Evolutionary conservation across 2,113 vertebrate species (phyloP).

Genomic region (Sturnira hondurensis): DNA sequence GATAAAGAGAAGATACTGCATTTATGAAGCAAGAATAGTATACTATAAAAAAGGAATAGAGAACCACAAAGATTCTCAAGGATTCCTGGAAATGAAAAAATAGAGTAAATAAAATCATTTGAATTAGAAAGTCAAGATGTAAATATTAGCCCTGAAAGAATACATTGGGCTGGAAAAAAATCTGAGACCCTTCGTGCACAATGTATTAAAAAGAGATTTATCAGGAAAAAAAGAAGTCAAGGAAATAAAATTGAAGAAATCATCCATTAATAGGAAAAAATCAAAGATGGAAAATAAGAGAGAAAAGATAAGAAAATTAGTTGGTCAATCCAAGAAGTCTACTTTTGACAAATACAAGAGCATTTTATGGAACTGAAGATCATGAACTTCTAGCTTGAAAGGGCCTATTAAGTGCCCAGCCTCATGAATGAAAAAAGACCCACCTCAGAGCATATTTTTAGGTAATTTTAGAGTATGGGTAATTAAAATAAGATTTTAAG

Average conservation of each 20-base stretch:
- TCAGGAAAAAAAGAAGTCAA: background rate
- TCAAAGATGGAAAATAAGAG: background rate
- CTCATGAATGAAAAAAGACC: background rate
- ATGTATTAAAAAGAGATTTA: conserved; percentile 23
- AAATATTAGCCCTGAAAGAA: conserved; percentile 56
- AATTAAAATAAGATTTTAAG: conserved; percentile 13
- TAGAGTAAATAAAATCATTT: background rate
- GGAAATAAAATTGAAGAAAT: conserved; percentile 1
- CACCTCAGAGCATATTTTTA: background rate
- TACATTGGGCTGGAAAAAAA: conserved; percentile 34
- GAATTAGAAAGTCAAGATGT: conserved; percentile 4
- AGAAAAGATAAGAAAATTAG: background rate
- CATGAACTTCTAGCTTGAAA: background rate
- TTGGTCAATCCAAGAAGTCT: background rate
- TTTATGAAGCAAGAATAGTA: background rate
- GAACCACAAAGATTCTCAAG: background rate
- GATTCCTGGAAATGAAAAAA: background rate
- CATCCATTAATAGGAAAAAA: background rate
- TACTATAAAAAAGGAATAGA: background rate
- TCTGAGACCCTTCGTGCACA: conserved; percentile 18
- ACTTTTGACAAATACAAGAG: background rate
- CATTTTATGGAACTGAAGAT: background rate
- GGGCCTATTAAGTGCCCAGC: background rate
- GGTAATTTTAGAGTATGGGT: background rate
- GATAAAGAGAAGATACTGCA: background rate